Evolutionary conservation across 2,113 vertebrate species (phyloP).

Genomic region (Ictalurus punctatus): DNA sequence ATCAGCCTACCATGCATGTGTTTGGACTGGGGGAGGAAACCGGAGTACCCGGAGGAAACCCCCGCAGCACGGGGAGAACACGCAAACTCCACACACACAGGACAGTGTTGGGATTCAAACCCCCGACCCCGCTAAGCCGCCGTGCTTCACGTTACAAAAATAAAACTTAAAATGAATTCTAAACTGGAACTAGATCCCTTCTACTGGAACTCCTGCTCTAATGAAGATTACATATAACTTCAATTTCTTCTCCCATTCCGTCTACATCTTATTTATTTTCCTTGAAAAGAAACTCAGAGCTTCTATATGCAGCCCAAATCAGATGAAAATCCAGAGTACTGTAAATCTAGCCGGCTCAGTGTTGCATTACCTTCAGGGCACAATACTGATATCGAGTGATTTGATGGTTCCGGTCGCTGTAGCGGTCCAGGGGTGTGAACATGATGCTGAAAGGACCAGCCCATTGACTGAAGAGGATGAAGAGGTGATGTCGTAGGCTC

Average conservation of each 20-base stretch:
- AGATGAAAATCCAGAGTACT: neutral
- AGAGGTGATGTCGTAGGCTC: slow-evolving; percentile 94
- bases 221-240: neutral
- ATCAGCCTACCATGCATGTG: too few species aligned
- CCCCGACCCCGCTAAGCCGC: too few species aligned
- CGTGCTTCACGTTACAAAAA: neutral
- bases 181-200: neutral
- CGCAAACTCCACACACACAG: too few species aligned
- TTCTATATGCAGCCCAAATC: neutral
- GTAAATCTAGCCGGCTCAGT: too few species aligned
- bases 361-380: slow-evolving; percentile 85
- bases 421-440: slow-evolving; percentile 96
- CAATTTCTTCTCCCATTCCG: neutral
- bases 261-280: neutral
- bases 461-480: slow-evolving; percentile 99
- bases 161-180: neutral
- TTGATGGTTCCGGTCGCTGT: slow-evolving; percentile 96
- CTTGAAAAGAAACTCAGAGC: neutral
- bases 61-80: too few species aligned
- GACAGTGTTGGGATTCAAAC: too few species aligned
- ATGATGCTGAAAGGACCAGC: slow-evolving; percentile 98
- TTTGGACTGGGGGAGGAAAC: too few species aligned
- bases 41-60: too few species aligned
- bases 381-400: slow-evolving; percentile 98
- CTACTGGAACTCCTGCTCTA: neutral